Evolutionary conservation across 2,113 vertebrate genomes (phyloP), one percentile per base, ranked within the genome.

Genomic region (Bungarus multicinctus): DNA sequence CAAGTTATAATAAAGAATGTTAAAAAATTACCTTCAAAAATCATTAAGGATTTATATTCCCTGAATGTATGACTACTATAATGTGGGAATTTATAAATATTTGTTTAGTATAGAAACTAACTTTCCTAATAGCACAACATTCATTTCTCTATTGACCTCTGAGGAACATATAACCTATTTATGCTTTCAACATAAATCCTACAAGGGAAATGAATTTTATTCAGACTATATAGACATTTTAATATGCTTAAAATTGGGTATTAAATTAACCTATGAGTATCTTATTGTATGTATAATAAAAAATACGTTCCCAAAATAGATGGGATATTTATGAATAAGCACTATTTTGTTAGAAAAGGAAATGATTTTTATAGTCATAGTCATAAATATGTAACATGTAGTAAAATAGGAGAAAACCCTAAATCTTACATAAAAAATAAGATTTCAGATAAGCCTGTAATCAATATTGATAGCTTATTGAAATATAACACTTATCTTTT

Each of bases 1-100:
- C 58, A 93, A 85, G 7, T 92, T 92, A 10, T 96, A 88, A 55
- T n/a, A 90, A 34, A 90, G 93, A 91, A 47, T 45, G 69, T 54
- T 43, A 10, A 18, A 87, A 89, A 94, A 87, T 43, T 74, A 50
- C 91, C 81, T 90, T 87, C 95, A 94, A 93, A 22, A 94, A 94
- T 50, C 81, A 87, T 91, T 88, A 50, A 95, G 91, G 10, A 93
- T 81, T 86, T 60, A 57, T 45, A 89, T 57, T 52, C 30, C 0
- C 5, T 57, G 69, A 54, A 43, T 81, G 34, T 81, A 81, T 81
- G 18, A 43, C 34, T 43, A 81, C 18, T 43, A 7, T 22, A 81
- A 81, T 43, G 7, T 43, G 74, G 34, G 74, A 43, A 39, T 81
- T 81, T 81, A 43, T 81, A 81, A 81, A 81, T 81, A 43, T 7